These are phyloP conservation scores for Dryas iulia DNA, from an alignment of 1,140 invertebrate genomes.

Conservation along the genomic window DNA sequence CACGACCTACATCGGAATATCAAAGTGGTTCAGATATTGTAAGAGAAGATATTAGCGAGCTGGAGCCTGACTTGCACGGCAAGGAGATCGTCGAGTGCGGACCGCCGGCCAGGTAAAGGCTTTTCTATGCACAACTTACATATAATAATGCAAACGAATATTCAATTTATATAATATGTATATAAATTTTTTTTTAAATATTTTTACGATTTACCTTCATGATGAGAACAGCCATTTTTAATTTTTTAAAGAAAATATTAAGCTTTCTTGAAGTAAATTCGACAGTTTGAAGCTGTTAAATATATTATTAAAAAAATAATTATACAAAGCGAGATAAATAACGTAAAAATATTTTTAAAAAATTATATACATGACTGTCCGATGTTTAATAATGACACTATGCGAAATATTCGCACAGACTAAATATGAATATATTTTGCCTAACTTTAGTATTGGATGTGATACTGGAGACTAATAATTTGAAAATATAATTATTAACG, in stretches of 20 bases:
- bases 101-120: conserved; percentile 82
- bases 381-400: neutral
- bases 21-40: conserved; percentile 84
- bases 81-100: conserved; percentile 81
- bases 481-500: no score
- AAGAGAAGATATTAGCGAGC: conserved; percentile 83
- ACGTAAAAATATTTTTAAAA: neutral
- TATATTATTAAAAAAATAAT: no score
- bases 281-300: no score
- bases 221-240: neutral
- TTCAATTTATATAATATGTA: neutral
- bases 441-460: no score
- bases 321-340: no score
- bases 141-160: neutral
- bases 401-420: neutral
- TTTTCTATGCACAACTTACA: conserved; percentile 27
- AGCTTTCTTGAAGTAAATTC: no score
- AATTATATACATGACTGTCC: neutral
- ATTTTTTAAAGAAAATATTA: no score
- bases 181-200: neutral
- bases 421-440: neutral
- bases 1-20: conserved; percentile 76
- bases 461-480: no score
- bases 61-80: conserved; percentile 78
- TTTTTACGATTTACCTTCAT: conserved; percentile 11